phyloP scores from a whole-genome alignment of 1,140 invertebrate species.

The Drosophila lacertosa region DNA sequence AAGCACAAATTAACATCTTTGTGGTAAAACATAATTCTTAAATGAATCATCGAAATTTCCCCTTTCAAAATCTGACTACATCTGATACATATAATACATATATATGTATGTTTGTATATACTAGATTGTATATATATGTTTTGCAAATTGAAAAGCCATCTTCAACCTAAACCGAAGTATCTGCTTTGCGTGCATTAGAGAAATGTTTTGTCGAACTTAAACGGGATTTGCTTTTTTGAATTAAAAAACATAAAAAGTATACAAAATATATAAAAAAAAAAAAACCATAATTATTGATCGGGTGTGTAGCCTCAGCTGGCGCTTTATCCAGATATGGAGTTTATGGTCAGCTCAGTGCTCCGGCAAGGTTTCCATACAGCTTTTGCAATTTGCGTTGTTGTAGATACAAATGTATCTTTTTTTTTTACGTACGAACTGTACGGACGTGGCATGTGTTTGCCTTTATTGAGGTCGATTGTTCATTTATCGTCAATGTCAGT shows the following conservation, averaged over 20 bases:
- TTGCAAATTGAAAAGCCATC: too few species aligned
- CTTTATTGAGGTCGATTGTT: slow-evolving; percentile 78
- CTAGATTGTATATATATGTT: too few species aligned
- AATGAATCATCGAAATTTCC: too few species aligned
- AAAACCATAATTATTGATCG: slow-evolving; percentile 30
- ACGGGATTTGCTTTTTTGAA: slow-evolving; percentile 17
- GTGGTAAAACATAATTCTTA: too few species aligned
- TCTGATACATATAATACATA: too few species aligned
- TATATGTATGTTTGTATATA: too few species aligned
- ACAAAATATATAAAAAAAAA: neutral
- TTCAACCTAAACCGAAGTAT: too few species aligned
- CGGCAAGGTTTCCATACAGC: slow-evolving; percentile 25
- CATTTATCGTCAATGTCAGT: slow-evolving; percentile 79
- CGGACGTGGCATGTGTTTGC: slow-evolving; percentile 23
- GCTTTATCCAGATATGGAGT: slow-evolving; percentile 26
- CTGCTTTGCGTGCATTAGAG: neutral
- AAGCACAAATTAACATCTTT: too few species aligned
- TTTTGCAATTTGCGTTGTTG: slow-evolving; percentile 1
- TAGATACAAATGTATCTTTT: slow-evolving; percentile 5
- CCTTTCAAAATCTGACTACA: too few species aligned
- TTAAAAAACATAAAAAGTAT: neutral
- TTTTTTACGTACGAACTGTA: neutral
- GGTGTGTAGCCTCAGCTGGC: slow-evolving; percentile 10
- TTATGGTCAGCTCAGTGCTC: slow-evolving; percentile 31
- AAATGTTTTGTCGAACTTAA: slow-evolving; percentile 15